A percentile compares a stretch with the other conserved stretches of the same genome.
Conservation (phyloP, 2,888 invertebrate species). For the Eupithecia tripunctaria region DNA sequence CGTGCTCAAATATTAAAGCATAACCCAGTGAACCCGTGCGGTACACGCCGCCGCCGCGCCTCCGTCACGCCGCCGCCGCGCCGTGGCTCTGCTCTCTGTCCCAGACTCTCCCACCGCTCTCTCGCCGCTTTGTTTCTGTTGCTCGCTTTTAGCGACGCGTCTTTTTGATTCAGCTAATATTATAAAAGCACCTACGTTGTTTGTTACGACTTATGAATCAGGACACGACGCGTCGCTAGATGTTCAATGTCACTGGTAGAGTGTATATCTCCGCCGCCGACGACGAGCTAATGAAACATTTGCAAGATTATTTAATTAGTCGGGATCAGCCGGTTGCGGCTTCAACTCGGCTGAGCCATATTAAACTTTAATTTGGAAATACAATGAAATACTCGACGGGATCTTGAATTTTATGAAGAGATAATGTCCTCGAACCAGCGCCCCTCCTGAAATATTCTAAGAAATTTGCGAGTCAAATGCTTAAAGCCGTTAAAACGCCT, state of each 20-base stretch:
- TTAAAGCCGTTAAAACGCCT: slow-evolving; percentile 84
- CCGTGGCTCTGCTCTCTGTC: too few relatives aligned
- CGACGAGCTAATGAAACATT: slow-evolving; percentile 11
- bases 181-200: background rate
- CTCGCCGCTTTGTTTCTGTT: slow-evolving; percentile 20
- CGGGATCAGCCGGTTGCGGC: slow-evolving; percentile 26
- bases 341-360: slow-evolving; percentile 53
- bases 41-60: slow-evolving; percentile 21
- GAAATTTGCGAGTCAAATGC: slow-evolving; percentile 85
- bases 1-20: slow-evolving; percentile 75
- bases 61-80: too few relatives aligned
- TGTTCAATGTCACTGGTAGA: too few relatives aligned
- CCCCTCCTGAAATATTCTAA: slow-evolving; percentile 82
- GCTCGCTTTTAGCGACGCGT: slow-evolving; percentile 19
- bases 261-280: background rate
- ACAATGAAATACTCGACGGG: slow-evolving; percentile 77
- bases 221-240: too few relatives aligned
- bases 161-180: slow-evolving; percentile 18
- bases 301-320: slow-evolving; percentile 29
- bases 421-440: slow-evolving; percentile 78
- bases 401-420: slow-evolving; percentile 84
- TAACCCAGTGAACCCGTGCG: slow-evolving; percentile 49
- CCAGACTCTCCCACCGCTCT: slow-evolving; percentile 23
- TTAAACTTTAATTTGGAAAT: slow-evolving; percentile 73
- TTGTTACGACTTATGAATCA: too few relatives aligned